Evolutionary conservation across 2,888 invertebrate genomes (phyloP), one percentile per base, ranked within the genome.

Genomic region (Nesidiocoris tenuis): DNA sequence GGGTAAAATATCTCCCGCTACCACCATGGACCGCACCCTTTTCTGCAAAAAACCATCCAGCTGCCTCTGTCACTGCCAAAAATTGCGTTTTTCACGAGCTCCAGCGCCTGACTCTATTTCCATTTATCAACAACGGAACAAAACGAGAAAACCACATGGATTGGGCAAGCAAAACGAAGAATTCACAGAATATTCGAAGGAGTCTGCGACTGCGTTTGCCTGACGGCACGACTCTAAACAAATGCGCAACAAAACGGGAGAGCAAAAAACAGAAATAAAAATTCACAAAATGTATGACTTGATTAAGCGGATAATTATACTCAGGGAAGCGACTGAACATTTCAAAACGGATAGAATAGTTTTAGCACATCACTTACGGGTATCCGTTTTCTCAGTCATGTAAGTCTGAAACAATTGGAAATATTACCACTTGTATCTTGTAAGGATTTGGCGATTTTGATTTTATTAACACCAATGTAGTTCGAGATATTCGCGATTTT

Each of bases 391-490:
- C 68, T 75, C 75, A 75, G 68, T 72, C 72, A 72, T 68, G 75
- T 39, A 17, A 68, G 68, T 75, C 75, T 75, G 75, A 75, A 75
- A 75, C 75, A 75, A 75, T 68, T 16, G 23, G 75, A 75, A 75
- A 61, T 68, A 23, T 75, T 75, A 75, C 67, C 68, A 68, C 67
- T 61, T 75, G 55, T 68, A 56, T 24, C 39, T 12, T 7, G 39
- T 39, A 39, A 7, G 39, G 39, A 17, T 16, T 17, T n/a, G 24
- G n/a, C 19, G n/a, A n/a, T n/a, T n/a, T n/a, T n/a, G n/a, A n/a
- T n/a, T n/a, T n/a, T n/a, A n/a, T n/a, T n/a, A n/a, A n/a, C n/a
- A n/a, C n/a, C n/a, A n/a, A n/a, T n/a, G n/a, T n/a, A n/a, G n/a
- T n/a, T n/a, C n/a, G n/a, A n/a, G n/a, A n/a, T n/a, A n/a, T n/a